Conservation (phyloP, 2,113 vertebrate genomes). For the Odocoileus virginianus region DNA sequence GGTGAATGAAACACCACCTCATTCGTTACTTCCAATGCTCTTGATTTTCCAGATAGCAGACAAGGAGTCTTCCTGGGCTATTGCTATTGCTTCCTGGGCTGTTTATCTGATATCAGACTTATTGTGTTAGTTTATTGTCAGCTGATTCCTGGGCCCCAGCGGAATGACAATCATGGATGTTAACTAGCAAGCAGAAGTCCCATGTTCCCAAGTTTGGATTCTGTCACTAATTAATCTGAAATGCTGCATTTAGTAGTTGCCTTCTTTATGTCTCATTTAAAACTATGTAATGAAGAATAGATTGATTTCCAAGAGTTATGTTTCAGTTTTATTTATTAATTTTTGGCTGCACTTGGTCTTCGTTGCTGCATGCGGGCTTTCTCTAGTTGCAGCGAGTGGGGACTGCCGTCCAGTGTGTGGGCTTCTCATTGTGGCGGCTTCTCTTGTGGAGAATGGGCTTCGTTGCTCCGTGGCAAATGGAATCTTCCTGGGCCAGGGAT, state of each 20-base stretch:
- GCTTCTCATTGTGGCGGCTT: neutral
- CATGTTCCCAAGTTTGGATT: neutral
- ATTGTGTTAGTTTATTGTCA: neutral
- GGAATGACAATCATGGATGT: neutral
- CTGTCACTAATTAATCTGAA: neutral
- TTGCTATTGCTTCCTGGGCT: neutral
- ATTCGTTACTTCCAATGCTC: neutral
- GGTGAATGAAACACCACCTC: neutral
- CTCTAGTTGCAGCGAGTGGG: neutral
- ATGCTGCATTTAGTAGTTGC: neutral
- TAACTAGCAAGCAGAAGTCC: neutral
- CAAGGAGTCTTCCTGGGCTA: neutral
- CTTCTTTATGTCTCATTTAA: neutral
- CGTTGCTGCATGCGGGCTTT: neutral
- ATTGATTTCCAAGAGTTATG: neutral
- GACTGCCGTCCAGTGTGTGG: neutral
- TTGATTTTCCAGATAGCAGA: neutral
- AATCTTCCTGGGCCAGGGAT: neutral
- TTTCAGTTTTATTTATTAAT: neutral
- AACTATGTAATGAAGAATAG: neutral
- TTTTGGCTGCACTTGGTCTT: neutral
- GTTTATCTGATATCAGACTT: neutral
- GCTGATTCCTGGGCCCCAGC: neutral
- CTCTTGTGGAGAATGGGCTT: neutral
- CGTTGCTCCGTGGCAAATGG: neutral